Evolutionary conservation across 2,888 invertebrate species (phyloP), one percentile per base, ranked within the genome.

Genomic region (Cryptus viduatorius): DNA sequence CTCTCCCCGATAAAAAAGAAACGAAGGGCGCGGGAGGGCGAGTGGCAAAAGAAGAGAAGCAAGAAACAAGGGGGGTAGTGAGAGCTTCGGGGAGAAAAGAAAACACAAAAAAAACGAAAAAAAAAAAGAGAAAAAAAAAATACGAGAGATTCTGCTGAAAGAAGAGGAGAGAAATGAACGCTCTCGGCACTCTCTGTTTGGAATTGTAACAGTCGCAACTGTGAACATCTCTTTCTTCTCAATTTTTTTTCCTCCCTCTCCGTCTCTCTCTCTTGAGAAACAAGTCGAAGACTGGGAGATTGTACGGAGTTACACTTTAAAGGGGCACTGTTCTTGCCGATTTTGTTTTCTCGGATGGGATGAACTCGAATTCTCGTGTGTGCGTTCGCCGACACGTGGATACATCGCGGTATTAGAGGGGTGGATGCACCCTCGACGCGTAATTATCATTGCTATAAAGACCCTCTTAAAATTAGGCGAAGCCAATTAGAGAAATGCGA

Each of bases 201-300:
- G 81, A 87, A 87, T 86, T 87, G 87, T 86, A 84, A 86, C 84
- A 84, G 80, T 86, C 78, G 85, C 79, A 69, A 65, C 65, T 65
- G 65, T 65, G 50, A 59, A 80, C 80, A 76, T 71, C 83, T 79
- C 80, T 86, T 82, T 84, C 78, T 72, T 79, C 71, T 79, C 65
- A 67, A 67, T 78, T 78, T 69, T 69, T 69, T 50, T 42, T 64
- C 53, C 14, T 67, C 69, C 61, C 68, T 68, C 5, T 73, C 42
- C 31, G n/a, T 56, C n/a, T 76, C 50, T 80, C 56, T 46, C 64
- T 72, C 65, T 46, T 46, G 37, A 46, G 24, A 72, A 67, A 59
- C 82, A 78, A 53, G 59, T 69, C 68, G 53, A 68, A 65, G 59
- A 37, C 16, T 29, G 68, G 61, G 46, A 44, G 68, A 61, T 71